These are phyloP conservation scores for Helicorthomorpha holstii DNA, from an alignment of 1,140 invertebrate species.

Conservation along the genomic window DNA sequence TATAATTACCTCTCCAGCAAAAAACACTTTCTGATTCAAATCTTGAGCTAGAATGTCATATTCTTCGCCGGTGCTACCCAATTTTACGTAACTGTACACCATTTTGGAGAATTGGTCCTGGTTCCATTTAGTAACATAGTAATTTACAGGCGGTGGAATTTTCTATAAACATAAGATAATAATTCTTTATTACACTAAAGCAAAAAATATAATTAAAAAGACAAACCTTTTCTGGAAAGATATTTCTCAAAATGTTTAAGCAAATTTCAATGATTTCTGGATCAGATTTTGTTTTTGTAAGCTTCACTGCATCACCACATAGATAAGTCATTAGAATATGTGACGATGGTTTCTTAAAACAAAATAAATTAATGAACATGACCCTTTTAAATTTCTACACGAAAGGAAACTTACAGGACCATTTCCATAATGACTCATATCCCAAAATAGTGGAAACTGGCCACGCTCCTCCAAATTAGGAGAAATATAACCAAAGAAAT, in stretches of 20 bases:
- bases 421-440: conserved; percentile 17
- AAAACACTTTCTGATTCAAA: conserved; percentile 26
- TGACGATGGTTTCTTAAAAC: conserved; percentile 9
- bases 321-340: conserved; percentile 25
- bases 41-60: conserved; percentile 26
- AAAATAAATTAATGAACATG: not conserved
- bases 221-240: conserved; percentile 17
- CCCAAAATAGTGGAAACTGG: conserved; percentile 30
- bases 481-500: conserved; percentile 28
- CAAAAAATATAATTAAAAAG: not conserved
- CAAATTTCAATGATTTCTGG: conserved; percentile 23
- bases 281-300: conserved; percentile 21
- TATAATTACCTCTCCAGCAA: conserved; percentile 34
- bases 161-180: conserved; percentile 13
- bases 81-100: conserved; percentile 29
- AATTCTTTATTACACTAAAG: too few relatives aligned
- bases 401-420: not conserved
- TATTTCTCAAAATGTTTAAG: conserved; percentile 16
- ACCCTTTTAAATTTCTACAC: not conserved
- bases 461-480: conserved; percentile 16
- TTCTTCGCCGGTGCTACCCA: conserved; percentile 20
- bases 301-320: conserved; percentile 21
- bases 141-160: conserved; percentile 24
- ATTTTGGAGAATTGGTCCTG: conserved; percentile 22
- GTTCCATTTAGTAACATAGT: conserved; percentile 29